Evolutionary conservation across 23 tunicate species (phyloP).

Genomic region (Styela clava): DNA sequence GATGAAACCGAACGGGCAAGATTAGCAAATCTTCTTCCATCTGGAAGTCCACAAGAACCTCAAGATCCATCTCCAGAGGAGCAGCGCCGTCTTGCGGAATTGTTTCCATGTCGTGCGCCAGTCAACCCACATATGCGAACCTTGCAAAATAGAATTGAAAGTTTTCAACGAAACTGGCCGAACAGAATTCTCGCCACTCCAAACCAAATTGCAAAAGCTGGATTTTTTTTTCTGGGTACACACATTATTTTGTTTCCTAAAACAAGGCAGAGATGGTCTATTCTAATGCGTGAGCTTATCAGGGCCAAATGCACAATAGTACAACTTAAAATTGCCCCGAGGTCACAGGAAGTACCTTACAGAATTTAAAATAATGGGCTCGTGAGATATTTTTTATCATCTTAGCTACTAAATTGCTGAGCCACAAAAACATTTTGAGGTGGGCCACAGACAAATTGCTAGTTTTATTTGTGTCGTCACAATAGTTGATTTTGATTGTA

Average conservation of each 20-base stretch:
- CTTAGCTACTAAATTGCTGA: too few relatives aligned
- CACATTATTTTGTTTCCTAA: too few relatives aligned
- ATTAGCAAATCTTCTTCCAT: not conserved
- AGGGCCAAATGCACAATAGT: too few relatives aligned
- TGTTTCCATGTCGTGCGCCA: conserved; percentile 60
- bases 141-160: conserved; percentile 39
- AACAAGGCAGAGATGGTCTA: too few relatives aligned
- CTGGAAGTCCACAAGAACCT: not conserved
- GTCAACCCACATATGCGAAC: conserved; percentile 72
- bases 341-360: not conserved
- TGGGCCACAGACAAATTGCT: too few relatives aligned
- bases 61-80: conserved; percentile 6
- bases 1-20: not conserved
- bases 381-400: too few relatives aligned
- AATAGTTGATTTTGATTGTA: too few relatives aligned
- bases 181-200: conserved; percentile 44
- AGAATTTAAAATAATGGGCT: too few relatives aligned
- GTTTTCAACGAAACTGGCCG: conserved; percentile 60
- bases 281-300: too few relatives aligned
- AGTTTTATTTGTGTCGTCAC: too few relatives aligned
- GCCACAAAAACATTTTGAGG: too few relatives aligned
- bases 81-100: conserved; percentile 18
- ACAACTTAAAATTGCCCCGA: too few relatives aligned
- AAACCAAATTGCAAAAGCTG: conserved; percentile 64
- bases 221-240: conserved; percentile 74